Conservation (phyloP, 1,140 invertebrate genomes). For the Conus betulinus region DNA sequence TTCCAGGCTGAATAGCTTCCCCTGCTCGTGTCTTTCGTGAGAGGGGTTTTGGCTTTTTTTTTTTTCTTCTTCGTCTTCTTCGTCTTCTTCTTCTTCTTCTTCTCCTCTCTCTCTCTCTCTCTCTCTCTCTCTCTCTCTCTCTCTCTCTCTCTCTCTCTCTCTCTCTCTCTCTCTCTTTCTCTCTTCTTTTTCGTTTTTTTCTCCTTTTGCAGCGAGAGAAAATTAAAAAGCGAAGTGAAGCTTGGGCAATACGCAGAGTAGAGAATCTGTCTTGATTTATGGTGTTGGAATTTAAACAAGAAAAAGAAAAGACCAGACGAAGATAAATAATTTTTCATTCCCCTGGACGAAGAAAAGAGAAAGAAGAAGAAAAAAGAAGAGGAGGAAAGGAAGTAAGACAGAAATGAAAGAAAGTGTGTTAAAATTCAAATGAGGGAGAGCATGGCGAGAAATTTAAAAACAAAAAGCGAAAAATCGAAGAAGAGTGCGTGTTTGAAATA, state of each 20-base stretch:
- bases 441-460: neutral
- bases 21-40: neutral
- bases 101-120: neutral
- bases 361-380: neutral
- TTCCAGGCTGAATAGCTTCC: neutral
- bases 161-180: neutral
- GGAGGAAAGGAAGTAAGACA: neutral
- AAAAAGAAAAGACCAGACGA: neutral
- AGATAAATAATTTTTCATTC: neutral
- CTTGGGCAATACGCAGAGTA: neutral
- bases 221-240: constrained; percentile 26
- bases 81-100: neutral
- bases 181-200: neutral
- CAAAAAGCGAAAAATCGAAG: neutral
- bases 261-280: constrained; percentile 19
- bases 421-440: neutral
- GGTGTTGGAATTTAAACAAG: neutral
- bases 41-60: neutral
- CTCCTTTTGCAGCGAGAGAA: neutral
- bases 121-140: neutral
- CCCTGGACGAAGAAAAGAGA: neutral
- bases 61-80: constrained; percentile 4
- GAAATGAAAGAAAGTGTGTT: neutral
- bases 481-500: neutral
- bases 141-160: neutral